These are phyloP conservation scores for Drosophila funebris DNA, from an alignment of 1,140 invertebrate genomes.

Conservation along the genomic window DNA sequence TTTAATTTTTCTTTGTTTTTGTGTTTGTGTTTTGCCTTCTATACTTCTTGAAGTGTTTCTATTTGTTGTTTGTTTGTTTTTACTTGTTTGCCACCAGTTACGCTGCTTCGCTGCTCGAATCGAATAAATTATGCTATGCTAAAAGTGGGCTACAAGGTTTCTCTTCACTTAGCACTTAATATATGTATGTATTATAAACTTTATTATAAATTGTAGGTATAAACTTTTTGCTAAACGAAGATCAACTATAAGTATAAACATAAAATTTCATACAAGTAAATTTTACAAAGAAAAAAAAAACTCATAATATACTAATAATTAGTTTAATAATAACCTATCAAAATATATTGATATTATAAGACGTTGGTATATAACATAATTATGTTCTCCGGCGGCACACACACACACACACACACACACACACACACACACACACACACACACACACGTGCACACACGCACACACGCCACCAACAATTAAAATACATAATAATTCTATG, in stretches of 20 bases:
- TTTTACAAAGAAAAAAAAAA: conserved; percentile 24
- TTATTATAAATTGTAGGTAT: conserved; percentile 34
- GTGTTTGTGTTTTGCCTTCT: neutral
- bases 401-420: neutral
- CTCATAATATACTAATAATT: conserved; percentile 33
- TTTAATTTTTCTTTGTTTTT: neutral
- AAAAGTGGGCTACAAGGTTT: conserved; percentile 59
- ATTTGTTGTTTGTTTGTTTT: conserved; percentile 6
- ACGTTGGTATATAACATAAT: conserved; percentile 44
- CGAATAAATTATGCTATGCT: conserved; percentile 80
- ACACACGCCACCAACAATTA: neutral
- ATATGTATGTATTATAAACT: conserved; percentile 36
- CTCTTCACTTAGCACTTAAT: conserved; percentile 46
- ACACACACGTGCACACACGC: neutral
- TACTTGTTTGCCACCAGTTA: conserved; percentile 15
- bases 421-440: neutral
- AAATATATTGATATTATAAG: conserved; percentile 37
- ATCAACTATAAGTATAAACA: conserved; percentile 70
- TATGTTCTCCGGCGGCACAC: conserved; percentile 37
- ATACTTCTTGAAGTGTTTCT: neutral
- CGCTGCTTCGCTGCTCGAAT: conserved; percentile 32
- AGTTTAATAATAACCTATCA: conserved; percentile 36
- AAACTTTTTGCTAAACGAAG: conserved; percentile 72
- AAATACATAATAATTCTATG: conserved; percentile 16
- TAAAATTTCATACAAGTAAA: conserved; percentile 30